phyloP scores from a whole-genome alignment of 2,888 invertebrate species.

The Magallana nippona region DNA sequence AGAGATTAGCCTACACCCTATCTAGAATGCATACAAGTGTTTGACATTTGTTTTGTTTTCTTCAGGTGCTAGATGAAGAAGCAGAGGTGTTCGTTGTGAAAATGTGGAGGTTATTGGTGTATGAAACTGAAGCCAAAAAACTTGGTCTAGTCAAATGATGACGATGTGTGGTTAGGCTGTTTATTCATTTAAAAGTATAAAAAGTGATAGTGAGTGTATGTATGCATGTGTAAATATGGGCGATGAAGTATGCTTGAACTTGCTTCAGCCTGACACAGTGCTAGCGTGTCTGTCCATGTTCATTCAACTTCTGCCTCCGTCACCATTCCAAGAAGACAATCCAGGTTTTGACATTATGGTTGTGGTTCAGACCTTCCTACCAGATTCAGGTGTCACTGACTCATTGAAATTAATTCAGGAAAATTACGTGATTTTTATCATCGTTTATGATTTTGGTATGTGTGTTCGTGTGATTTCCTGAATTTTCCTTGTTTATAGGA shows the following conservation, averaged over 20 bases:
- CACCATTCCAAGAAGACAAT: slow-evolving; percentile 23
- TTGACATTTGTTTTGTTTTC: slow-evolving; percentile 59
- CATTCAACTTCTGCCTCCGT: neutral
- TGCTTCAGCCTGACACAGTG: neutral
- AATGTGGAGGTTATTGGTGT: slow-evolving; percentile 99
- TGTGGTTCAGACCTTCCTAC: neutral
- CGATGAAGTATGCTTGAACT: neutral
- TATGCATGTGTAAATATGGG: neutral
- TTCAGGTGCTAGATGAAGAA: slow-evolving; percentile 98
- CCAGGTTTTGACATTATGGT: slow-evolving; percentile 14
- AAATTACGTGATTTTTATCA: neutral
- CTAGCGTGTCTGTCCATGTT: neutral
- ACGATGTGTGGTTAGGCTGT: neutral
- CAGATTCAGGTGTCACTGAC: neutral
- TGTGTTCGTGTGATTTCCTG: neutral
- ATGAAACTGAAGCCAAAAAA: slow-evolving; percentile 99
- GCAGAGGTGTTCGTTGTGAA: slow-evolving; percentile 99
- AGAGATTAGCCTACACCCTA: neutral
- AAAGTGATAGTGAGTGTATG: slow-evolving; percentile 11
- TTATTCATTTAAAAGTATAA: neutral
- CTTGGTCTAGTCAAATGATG: slow-evolving; percentile 88
- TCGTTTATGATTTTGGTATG: neutral
- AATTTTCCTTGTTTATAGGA: neutral
- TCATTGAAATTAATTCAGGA: slow-evolving; percentile 5
- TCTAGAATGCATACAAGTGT: too few species aligned